phyloP scores from a whole-genome alignment of 2,888 invertebrate species.

The Brassicogethes aeneus region DNA sequence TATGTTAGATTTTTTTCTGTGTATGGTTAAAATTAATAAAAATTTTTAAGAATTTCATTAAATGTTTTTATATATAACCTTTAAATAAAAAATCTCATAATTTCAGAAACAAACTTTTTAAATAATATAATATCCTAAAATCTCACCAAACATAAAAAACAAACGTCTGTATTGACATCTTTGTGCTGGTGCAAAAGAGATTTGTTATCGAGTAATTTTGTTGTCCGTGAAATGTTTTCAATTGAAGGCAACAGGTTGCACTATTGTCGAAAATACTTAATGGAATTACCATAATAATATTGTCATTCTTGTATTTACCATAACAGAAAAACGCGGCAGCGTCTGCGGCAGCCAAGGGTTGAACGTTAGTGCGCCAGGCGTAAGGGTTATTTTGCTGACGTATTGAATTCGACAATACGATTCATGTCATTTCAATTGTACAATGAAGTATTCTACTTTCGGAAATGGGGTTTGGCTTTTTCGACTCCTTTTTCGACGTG shows the following conservation, averaged over 20 bases:
- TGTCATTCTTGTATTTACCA: constrained; percentile 42
- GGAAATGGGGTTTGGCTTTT: constrained; percentile 26
- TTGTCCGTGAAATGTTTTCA: constrained; percentile 39
- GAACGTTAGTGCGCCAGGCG: constrained; percentile 25
- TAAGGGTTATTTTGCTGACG: constrained; percentile 35
- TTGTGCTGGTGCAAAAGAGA: constrained; percentile 31
- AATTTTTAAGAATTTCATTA: too few relatives aligned
- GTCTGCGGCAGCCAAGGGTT: constrained; percentile 9
- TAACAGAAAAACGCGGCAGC: constrained; percentile 32
- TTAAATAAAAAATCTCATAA: background rate
- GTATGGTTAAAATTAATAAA: too few relatives aligned
- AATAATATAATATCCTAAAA: too few relatives aligned
- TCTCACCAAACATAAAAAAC: too few relatives aligned
- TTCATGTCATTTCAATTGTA: constrained; percentile 37
- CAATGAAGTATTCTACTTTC: constrained; percentile 32
- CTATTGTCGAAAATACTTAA: constrained; percentile 40
- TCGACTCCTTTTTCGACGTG: too few relatives aligned
- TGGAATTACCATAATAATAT: constrained; percentile 44
- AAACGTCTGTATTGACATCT: too few relatives aligned
- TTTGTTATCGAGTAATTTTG: constrained; percentile 42
- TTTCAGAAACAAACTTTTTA: too few relatives aligned
- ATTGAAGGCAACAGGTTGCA: constrained; percentile 41
- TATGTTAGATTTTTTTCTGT: too few relatives aligned
- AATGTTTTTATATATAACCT: too few relatives aligned
- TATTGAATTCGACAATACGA: constrained; percentile 34